Evolutionary conservation across 2,113 vertebrate genomes (phyloP), one percentile per base, ranked within the genome.

Genomic region (Peromyscus californicus): DNA sequence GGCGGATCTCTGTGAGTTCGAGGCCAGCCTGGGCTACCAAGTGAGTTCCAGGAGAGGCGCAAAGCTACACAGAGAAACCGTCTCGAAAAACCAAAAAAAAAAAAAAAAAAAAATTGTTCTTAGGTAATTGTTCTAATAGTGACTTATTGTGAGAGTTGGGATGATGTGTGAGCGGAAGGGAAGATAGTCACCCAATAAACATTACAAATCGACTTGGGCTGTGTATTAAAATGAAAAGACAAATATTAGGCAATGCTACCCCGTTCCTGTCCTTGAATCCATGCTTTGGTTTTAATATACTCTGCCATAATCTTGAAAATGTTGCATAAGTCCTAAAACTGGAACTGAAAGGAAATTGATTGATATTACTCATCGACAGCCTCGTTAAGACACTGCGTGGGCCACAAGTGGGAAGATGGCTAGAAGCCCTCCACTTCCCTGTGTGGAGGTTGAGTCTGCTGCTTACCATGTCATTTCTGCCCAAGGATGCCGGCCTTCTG

Each of bases 171-270:
- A 57, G 75, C 24, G 51, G 11, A 75, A 78, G 31, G 63, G n/a
- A 90, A 92, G 22, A 75, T 8, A 87, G 5, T 89, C 33, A 91
- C 0, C 87, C 51, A 89, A 4, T 48, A 93, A 79, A 69, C 33
- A 39, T 19, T 69, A 92, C 87, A 65, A 36, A 63, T 70, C 61
- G 75, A 74, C 67, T 79, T 83, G 57, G 67, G 7, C 48, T n/a
- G 9, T 75, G 61, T 57, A 87, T 93, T 93, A 57, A 36, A 76
- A 94, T 95, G 61, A 75, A 86, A 96, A 93, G 67, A 86, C 69
- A 84, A 63, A n/a, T 78, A 7, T 76, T 85, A 61, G 7, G 33
- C 91, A 59, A 42, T 19, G 78, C 19, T 94, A 24, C 29, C 67
- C n/a, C 33, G 7, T 69, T 45, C 24, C 65, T 69, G 8, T 6